Percentiles rank a stretch among this genome's conserved stretches.
These are phyloP conservation scores for Zelostemma sp. DNA, from an alignment of 1,140 invertebrate genomes.

Conservation along the genomic window DNA sequence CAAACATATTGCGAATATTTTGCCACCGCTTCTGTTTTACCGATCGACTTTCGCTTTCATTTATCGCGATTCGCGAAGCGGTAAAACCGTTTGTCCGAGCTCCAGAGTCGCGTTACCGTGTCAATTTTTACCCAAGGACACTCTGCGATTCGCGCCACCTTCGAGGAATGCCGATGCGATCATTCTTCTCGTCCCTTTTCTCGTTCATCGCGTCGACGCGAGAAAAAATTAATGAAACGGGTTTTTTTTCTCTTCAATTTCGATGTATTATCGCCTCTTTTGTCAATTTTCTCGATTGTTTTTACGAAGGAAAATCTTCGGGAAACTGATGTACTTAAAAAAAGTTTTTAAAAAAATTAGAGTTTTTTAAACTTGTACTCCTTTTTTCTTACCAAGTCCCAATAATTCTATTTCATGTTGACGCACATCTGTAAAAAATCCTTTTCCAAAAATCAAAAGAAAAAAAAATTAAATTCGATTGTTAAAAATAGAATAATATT, in stretches of 20 bases:
- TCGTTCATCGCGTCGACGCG: constrained; percentile 11
- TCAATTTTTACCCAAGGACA: constrained; percentile 37
- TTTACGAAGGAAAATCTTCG: too few species aligned
- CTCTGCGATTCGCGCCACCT: constrained; percentile 34
- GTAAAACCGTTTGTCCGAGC: constrained; percentile 8
- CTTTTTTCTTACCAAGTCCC: too few species aligned
- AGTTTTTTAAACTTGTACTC: too few species aligned
- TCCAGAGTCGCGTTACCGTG: constrained; percentile 23
- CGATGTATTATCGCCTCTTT: constrained; percentile 25
- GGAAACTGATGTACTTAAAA: too few species aligned
- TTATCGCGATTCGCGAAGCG: constrained; percentile 17
- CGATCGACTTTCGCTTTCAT: constrained; percentile 14
- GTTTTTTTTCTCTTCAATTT: constrained; percentile 29
- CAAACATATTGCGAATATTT: constrained; percentile 31
- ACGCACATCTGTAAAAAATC: too few species aligned
- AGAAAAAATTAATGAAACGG: constrained; percentile 37
- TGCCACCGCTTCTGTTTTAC: constrained; percentile 23
- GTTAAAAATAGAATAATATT: too few species aligned
- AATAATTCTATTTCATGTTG: too few species aligned
- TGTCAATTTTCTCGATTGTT: constrained; percentile 34
- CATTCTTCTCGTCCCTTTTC: constrained; percentile 30
- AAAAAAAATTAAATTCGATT: too few species aligned
- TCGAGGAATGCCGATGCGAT: constrained; percentile 23
- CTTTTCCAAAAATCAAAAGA: too few species aligned
- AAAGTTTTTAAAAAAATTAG: too few species aligned